Base-by-base conservation (phyloP, 2,888 invertebrate genomes). In the Cephus rjabovi region DNA sequence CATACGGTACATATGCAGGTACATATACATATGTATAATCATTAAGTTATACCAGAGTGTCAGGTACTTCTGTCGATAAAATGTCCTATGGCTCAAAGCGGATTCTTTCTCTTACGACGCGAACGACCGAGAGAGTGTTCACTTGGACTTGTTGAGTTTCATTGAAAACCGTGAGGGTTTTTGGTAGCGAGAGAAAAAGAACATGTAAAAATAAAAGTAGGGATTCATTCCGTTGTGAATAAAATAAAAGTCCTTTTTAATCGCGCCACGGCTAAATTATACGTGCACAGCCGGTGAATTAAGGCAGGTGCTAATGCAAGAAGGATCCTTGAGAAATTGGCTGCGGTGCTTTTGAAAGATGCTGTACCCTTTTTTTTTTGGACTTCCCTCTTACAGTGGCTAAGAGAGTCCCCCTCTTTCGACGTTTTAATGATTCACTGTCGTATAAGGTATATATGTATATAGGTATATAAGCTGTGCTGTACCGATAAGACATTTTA, bases 241-340 rank as follows among this genome's bases (percentile, higher is more conserved):
- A 23, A 56, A 56, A 23, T 56, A 56, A 56, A 56, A 56, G 56
- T 23, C 56, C 33, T 23, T 37, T 31, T 70, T 40, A 30, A 37
- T 34, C 3, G 2, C 69, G 12, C 37, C 69, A 34, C 76, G n/a
- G 15, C 73, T 74, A 70, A 76, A 81, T 84, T 81, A 83, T 81
- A 83, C 84, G 15, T 56, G 9, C 15, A 56, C 56, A 23, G 23
- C 6, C 56, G 23, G 56, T 56, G 56, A 56, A 56, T 56, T 56
- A 56, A 23, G 23, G 56, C 56, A 23, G 56, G 56, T 56, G 56
- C 56, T 56, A 56, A 56, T 56, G 56, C 23, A 56, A 56, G 56
- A 56, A 23, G 56, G 56, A 9, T 56, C 9, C 56, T 56, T 56
- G 56, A 23, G 23, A 56, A 56, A 56, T 56, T 56, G 56, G 56